Base-by-base conservation (phyloP, 2,888 invertebrate genomes). In the Xestia ashworthii region DNA sequence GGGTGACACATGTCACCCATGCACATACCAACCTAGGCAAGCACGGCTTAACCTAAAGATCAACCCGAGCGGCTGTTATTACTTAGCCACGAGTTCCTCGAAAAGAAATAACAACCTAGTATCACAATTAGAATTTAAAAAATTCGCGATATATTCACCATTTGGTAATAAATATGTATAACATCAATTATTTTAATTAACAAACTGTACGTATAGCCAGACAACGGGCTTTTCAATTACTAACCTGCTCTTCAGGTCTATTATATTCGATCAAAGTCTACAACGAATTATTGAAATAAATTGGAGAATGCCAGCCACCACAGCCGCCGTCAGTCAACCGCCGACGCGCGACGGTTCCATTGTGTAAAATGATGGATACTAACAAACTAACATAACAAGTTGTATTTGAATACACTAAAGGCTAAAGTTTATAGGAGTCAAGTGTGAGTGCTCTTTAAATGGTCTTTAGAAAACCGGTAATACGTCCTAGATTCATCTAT, bases 221-320 rank as follows among this genome's bases (percentile, higher is more conserved):
- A 48, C 41, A 44, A 50, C 58, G 32, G 22, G 69, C 25, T 22
- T 16, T 14, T 58, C 16, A 62, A 62, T 62, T 41, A 41, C 9
- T 60, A 60, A 44, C 53, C 69, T 9, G 50, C 68, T 44, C 58
- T 41, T 22, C 48, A 44, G n/a, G 11, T 46, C 46, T 64, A 53
- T 80, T 68, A 32, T 81, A 80, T 81, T 76, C 67, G 41, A 74
- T 67, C 60, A 66, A 46, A 44, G 58, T 66, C 38, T 66, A 44
- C 44, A 44, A 44, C 22, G 22, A 76, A 82, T 81, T 80, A 50
- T 69, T 69, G 0, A 81, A 76, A 41, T 76, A 69, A 69, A 80
- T 76, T 81, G 44, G 38, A 32, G 25, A 69, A 74, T 81, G 53
- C 58, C 50, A 22, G 53, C 58, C 50, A 16, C 8, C 8, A 19